These are phyloP conservation scores for Euschistus heros DNA, from an alignment of 1,140 invertebrate genomes.

Conservation along the genomic window DNA sequence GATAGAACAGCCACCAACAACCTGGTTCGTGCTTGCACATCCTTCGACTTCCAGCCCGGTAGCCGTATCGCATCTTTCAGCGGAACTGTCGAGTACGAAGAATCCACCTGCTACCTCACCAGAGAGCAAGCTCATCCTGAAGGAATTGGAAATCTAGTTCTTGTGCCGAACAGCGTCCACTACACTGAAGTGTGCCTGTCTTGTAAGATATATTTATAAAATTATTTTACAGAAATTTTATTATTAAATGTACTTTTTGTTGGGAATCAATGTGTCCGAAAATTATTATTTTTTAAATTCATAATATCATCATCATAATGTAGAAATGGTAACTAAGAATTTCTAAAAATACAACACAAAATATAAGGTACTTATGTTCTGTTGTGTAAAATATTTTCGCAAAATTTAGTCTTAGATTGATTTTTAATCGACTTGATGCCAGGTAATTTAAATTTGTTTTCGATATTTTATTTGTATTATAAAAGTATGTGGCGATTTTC, in stretches of 20 bases:
- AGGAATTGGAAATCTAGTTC: slow-evolving; percentile 72
- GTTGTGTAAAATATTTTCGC: slow-evolving; percentile 53
- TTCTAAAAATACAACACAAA: too few relatives aligned
- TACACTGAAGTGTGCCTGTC: slow-evolving; percentile 81
- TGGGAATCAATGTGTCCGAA: neutral
- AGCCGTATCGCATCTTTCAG: slow-evolving; percentile 68
- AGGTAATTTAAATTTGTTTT: too few relatives aligned
- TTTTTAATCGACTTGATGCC: too few relatives aligned
- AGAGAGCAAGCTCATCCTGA: slow-evolving; percentile 72
- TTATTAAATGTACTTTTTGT: neutral
- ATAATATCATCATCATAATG: too few relatives aligned
- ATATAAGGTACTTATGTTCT: too few relatives aligned
- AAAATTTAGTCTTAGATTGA: neutral
- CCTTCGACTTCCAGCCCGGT: slow-evolving; percentile 83
- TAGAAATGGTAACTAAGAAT: too few relatives aligned
- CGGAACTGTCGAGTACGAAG: slow-evolving; percentile 73
- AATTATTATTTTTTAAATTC: neutral
- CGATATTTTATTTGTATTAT: too few relatives aligned
- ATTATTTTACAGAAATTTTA: neutral
- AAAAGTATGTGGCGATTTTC: too few relatives aligned
- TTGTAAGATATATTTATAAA: slow-evolving; percentile 49
- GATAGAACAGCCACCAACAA: slow-evolving; percentile 70
- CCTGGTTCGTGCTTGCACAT: slow-evolving; percentile 65
- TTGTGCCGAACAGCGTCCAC: slow-evolving; percentile 74
- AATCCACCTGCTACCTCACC: slow-evolving; percentile 79